Percentiles rank a stretch among this genome's conserved stretches.
Conservation (phyloP, 2,797 vertebrate species). For the Lagorchestes hirsutus region DNA sequence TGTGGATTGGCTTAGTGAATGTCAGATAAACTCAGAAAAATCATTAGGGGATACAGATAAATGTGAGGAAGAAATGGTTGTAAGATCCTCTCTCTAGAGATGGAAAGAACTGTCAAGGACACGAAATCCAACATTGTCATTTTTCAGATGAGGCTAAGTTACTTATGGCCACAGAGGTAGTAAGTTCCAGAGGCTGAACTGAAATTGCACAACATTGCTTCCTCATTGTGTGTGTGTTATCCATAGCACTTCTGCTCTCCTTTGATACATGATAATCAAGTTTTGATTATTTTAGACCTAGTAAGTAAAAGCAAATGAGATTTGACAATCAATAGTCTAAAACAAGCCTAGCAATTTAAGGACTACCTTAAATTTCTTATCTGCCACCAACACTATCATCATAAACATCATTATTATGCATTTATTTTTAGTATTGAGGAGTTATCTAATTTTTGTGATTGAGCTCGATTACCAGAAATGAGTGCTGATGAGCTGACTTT, state of each 20-base stretch:
- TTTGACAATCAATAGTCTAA: neutral
- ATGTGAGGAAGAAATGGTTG: neutral
- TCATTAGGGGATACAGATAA: neutral
- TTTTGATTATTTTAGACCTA: neutral
- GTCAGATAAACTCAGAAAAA: neutral
- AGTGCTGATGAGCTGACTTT: constrained; percentile 47
- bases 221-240: neutral
- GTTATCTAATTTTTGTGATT: constrained; percentile 51
- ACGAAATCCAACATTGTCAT: neutral
- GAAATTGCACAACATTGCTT: neutral
- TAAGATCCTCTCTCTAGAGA: neutral
- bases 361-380: neutral
- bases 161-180: neutral
- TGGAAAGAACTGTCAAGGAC: neutral
- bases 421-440: constrained; percentile 57
- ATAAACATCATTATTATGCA: neutral
- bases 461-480: constrained; percentile 59
- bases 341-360: neutral
- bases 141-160: neutral
- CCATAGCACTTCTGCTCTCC: neutral
- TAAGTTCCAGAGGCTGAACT: neutral
- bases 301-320: neutral
- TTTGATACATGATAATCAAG: neutral
- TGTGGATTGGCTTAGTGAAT: neutral
- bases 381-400: neutral